Evolutionary conservation across 1,140 invertebrate species (phyloP).

Genomic region (Cryptotermes secundus): DNA sequence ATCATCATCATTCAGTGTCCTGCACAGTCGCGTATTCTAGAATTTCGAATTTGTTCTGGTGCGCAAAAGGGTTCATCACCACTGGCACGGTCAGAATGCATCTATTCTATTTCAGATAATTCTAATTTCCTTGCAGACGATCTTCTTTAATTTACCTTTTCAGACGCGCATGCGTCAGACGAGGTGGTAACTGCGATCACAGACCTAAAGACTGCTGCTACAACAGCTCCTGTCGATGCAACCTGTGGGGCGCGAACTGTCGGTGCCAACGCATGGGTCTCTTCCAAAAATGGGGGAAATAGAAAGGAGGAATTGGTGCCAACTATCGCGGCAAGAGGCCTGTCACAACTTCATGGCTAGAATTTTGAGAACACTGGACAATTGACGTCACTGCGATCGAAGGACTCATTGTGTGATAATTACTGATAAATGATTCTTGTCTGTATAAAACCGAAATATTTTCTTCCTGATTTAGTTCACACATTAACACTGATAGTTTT

Average conservation of each 20-base stretch:
- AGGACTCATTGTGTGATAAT: neutral
- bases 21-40: no score
- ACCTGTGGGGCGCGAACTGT: constrained; percentile 88
- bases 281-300: constrained; percentile 82
- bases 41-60: no score
- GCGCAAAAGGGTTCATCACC: no score
- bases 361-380: constrained; percentile 1
- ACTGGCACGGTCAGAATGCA: neutral
- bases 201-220: constrained; percentile 83
- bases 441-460: neutral
- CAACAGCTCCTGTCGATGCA: constrained; percentile 83
- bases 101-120: neutral
- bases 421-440: neutral
- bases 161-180: constrained; percentile 79
- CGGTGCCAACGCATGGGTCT: constrained; percentile 84
- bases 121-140: constrained; percentile 64
- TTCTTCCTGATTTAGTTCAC: neutral
- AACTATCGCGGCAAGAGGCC: constrained; percentile 2
- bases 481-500: neutral
- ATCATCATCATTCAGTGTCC: no score
- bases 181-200: constrained; percentile 81
- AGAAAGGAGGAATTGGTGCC: constrained; percentile 25
- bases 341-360: no score
- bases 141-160: constrained; percentile 83
- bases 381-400: neutral